These are phyloP conservation scores for Ischnura elegans DNA, from an alignment of 2,888 invertebrate species.

Conservation along the genomic window DNA sequence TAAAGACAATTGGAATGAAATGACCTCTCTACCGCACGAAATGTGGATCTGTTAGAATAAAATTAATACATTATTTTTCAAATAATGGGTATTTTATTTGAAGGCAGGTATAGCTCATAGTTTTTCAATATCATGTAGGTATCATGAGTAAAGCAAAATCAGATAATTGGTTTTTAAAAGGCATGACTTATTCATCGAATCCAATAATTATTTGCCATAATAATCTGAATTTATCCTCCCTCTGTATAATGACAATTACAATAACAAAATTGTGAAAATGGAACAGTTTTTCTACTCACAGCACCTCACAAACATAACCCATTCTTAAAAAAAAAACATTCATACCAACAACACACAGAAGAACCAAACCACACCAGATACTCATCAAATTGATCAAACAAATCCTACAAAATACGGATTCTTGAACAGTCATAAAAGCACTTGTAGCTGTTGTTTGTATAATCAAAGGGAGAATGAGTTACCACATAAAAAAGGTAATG, in stretches of 20 bases:
- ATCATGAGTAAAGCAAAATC: slow-evolving; percentile 51
- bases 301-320: slow-evolving; percentile 54
- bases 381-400: slow-evolving; percentile 13
- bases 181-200: slow-evolving; percentile 24
- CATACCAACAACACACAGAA: slow-evolving; percentile 35
- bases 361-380: slow-evolving; percentile 15
- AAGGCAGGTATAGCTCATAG: slow-evolving; percentile 14
- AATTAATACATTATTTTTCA: background rate
- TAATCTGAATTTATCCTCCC: background rate
- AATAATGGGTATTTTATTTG: slow-evolving; percentile 16
- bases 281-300: slow-evolving; percentile 55
- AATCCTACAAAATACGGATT: slow-evolving; percentile 9
- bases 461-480: slow-evolving; percentile 5
- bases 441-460: background rate
- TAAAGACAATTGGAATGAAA: no score
- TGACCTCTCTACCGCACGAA: no score
- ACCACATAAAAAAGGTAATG: slow-evolving; percentile 40
- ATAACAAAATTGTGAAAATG: slow-evolving; percentile 48
- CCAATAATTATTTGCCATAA: slow-evolving; percentile 36
- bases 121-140: slow-evolving; percentile 39
- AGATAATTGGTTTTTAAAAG: slow-evolving; percentile 13
- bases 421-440: slow-evolving; percentile 14
- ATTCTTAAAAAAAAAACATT: slow-evolving; percentile 43
- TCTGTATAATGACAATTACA: slow-evolving; percentile 36
- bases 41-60: no score